Evolutionary conservation across 2,113 vertebrate species (phyloP), one percentile per base, ranked within the genome.

Genomic region (Poeciliopsis turrubarensis): DNA sequence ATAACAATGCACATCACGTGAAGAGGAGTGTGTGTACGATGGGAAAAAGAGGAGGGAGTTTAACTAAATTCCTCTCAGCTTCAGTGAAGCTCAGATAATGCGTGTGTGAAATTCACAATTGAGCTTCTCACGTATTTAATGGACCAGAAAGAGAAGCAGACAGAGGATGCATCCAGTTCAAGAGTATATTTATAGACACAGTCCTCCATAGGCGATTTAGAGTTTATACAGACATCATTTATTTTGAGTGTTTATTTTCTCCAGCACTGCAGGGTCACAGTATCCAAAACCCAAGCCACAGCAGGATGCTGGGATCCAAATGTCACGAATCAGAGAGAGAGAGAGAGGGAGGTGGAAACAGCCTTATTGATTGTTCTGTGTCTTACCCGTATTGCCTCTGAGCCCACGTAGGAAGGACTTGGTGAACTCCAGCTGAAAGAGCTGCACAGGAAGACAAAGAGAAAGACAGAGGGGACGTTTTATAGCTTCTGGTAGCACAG

Each of bases 301-400:
- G 65, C 73, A 13, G 61, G 74, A 81, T 67, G 2, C 32, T 83
- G 70, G 7, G 65, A 71, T 70, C 77, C 75, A 87, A 71, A 84
- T 78, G 80, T 82, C 80, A 82, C 68, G 72, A 72, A 77, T 72
- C 72, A 77, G 77, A 54, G 75, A 65, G 69, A 89, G 70, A 78
- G 79, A 72, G 54, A 71, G 3, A 77, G 41, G 79, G 75, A 74
- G 73, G 72, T 78, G 70, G 67, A 80, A 77, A 84, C 60, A 81
- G 72, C 77, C 67, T 34, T 67, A 87, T 83, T 79, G 81, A 86
- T 88, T 81, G 37, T 75, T 83, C 70, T 81, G 64, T 9, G 70
- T 94, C 96, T 97, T 95, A 99, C 98, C 97, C 97, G 30, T 97
- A 97, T 27, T 97, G 96, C 88, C 98, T 95, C 92, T 98, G 98